Evolutionary conservation across 2,888 invertebrate species (phyloP).

Genomic region (Epistrophella euchroma): DNA sequence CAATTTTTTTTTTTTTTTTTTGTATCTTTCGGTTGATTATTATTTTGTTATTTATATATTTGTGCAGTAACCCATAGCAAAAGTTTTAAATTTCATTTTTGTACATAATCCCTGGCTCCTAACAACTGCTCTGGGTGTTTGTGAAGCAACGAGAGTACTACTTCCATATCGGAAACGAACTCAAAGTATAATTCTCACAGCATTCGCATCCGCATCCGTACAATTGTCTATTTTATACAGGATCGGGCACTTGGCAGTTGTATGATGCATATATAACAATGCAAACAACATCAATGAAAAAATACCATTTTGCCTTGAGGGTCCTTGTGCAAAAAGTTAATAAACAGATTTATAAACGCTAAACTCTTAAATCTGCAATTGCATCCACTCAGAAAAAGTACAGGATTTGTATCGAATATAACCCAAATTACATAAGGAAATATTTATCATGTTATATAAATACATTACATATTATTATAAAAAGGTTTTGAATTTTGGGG

Average conservation of each 20-base stretch:
- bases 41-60: slow-evolving; percentile 25
- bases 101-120: slow-evolving; percentile 59
- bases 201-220: slow-evolving; percentile 68
- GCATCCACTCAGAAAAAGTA: slow-evolving; percentile 24
- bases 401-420: slow-evolving; percentile 1
- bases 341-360: slow-evolving; percentile 73
- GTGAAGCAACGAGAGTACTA: slow-evolving; percentile 16
- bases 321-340: slow-evolving; percentile 69
- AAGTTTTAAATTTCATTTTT: slow-evolving; percentile 68
- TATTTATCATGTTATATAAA: not conserved
- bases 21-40: slow-evolving; percentile 18
- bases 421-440: not conserved
- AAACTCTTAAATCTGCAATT: slow-evolving; percentile 58
- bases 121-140: slow-evolving; percentile 17
- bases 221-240: not conserved
- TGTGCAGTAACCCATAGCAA: slow-evolving; percentile 32
- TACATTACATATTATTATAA: too few relatives aligned
- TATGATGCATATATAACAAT: slow-evolving; percentile 28
- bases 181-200: slow-evolving; percentile 71
- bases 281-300: slow-evolving; percentile 2
- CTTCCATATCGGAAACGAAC: slow-evolving; percentile 71
- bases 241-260: slow-evolving; percentile 32
- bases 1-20: slow-evolving; percentile 6
- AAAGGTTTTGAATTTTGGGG: too few relatives aligned
- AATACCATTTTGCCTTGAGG: slow-evolving; percentile 38